Evolutionary conservation across 2,113 vertebrate genomes (phyloP).

Genomic region (Myotis davidii): DNA sequence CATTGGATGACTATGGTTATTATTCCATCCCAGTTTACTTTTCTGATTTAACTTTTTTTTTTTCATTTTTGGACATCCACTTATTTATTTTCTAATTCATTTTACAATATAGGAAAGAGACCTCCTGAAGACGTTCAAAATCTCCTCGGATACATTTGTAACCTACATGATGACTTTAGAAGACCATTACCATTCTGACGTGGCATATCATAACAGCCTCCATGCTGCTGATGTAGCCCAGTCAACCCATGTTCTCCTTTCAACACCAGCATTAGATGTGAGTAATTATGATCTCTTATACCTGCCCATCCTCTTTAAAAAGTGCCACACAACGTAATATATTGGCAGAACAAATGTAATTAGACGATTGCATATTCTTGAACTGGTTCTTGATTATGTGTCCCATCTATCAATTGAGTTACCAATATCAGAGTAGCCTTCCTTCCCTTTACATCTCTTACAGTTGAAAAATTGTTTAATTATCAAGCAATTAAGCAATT

Average conservation of each 20-base stretch:
- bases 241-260: conserved; percentile 97
- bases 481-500: not conserved
- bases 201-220: conserved; percentile 98
- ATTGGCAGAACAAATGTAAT: not conserved
- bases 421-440: not conserved
- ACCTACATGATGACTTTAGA: conserved; percentile 99
- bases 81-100: not conserved
- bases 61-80: not conserved
- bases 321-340: not conserved
- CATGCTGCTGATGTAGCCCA: conserved; percentile 98
- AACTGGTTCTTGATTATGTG: not conserved
- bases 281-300: conserved; percentile 73
- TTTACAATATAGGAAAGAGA: conserved; percentile 91
- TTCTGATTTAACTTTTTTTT: not conserved
- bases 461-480: not conserved
- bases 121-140: conserved; percentile 97
- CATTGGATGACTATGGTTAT: not conserved
- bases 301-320: not conserved
- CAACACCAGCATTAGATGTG: conserved; percentile 96
- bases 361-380: not conserved
- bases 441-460: not conserved
- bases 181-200: conserved; percentile 96
- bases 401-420: not conserved
- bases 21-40: not conserved
- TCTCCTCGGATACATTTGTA: conserved; percentile 95